phyloP scores from a whole-genome alignment of 2,113 vertebrate species.

The Progne subis region DNA sequence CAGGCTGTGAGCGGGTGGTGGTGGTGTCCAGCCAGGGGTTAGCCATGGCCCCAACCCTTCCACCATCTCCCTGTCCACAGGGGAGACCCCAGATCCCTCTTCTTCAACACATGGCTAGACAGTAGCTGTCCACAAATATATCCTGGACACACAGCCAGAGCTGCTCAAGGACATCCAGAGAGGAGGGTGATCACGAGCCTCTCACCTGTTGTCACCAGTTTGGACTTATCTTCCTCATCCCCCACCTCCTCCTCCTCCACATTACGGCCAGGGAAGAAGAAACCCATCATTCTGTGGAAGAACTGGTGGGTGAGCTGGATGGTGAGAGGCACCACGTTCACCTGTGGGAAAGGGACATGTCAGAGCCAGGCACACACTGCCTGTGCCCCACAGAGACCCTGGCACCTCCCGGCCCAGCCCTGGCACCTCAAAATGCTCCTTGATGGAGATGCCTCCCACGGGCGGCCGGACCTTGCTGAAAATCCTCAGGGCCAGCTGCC shows the following conservation, averaged over 20 bases:
- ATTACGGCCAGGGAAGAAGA: constrained; percentile 96
- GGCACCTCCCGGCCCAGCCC: background rate
- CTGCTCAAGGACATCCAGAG: background rate
- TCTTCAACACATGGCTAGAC: fast-evolving
- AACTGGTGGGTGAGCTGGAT: constrained; percentile 99
- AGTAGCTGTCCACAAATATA: background rate
- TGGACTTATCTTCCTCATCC: constrained; percentile 97
- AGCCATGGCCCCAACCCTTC: background rate
- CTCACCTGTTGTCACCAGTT: constrained; percentile 95
- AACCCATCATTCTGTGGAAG: constrained; percentile 99
- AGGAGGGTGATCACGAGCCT: background rate
- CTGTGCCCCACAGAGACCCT: fast-evolving
- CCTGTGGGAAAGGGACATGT: constrained; percentile 69
- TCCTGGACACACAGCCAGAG: background rate
- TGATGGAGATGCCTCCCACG: constrained; percentile 97
- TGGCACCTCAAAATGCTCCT: constrained; percentile 95
- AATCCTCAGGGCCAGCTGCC: constrained; percentile 93
- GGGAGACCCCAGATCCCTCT: background rate
- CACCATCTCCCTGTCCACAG: background rate
- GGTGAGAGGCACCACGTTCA: constrained; percentile 96
- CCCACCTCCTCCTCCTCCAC: constrained; percentile 95
- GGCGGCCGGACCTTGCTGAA: constrained; percentile 99
- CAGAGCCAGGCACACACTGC: background rate
- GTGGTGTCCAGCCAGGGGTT: background rate
- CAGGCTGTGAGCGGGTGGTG: background rate